Evolutionary conservation across 37 sponge, comb jelly and placozoan genomes (phyloP), one percentile per base, ranked within the genome.

Genomic region (Eunapius fragilis): DNA sequence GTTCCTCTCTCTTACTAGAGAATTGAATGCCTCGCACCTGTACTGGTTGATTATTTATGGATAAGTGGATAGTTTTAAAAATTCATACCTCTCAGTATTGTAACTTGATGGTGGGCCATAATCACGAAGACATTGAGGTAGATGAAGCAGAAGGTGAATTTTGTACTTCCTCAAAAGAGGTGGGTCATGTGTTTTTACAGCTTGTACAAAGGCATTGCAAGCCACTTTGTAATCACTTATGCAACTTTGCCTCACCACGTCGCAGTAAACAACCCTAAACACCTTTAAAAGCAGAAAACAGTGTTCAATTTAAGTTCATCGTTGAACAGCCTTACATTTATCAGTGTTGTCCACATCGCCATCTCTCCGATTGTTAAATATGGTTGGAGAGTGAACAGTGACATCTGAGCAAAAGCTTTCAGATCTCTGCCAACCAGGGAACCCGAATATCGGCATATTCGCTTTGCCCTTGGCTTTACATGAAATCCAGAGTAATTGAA

Each of bases 401-500:
- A 49, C 48, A 79, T 80, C 68, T 80, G 87, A 25, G 81, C 81
- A 50, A 58, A 80, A 49, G 75, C 87, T 38, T 87, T 89, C 30
- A 74, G 84, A 47, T 89, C 89, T 70, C 89, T 58, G 9, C 89
- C 89, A 25, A 88, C 84, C 77, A 88, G 83, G n/a, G 89, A 89
- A 23, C 80, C 22, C 50, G 77, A 49, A 74, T 68, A 41, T 67
- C 84, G 67, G 45, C 37, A 26, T 13, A 68, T 45, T 5, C 77
- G 31, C n/a, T 82, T 88, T 77, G 78, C 70, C 27, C 34, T 58
- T 11, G 84, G 38, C 32, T 47, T 74, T 12, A 31, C 67, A 31
- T 78, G 33, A 48, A 89, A 75, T 5, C 89, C 84, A 25, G 79
- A 89, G 50, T 84, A 83, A 31, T 83, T 76, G 41, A 89, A 79